Evolutionary conservation across 2,888 invertebrate species (phyloP).

Genomic region (Patella depressa): DNA sequence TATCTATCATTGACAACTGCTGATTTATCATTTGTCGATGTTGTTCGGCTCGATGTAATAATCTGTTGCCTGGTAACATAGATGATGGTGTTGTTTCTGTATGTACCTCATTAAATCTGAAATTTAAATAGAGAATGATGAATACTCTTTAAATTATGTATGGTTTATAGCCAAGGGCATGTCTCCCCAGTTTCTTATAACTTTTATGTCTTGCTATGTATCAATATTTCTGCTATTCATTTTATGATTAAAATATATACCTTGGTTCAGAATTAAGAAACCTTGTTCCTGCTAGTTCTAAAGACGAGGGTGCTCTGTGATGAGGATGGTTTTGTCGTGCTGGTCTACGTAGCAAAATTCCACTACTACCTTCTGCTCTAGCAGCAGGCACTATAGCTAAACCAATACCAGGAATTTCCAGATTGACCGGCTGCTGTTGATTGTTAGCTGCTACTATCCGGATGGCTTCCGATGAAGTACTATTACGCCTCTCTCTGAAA

Average conservation of each 20-base stretch:
- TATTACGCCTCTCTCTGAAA: too few species aligned
- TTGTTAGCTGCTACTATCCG: too few species aligned
- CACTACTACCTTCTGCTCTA: conserved; percentile 13
- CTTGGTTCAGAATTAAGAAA: conserved; percentile 22
- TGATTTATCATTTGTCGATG: conserved; percentile 40
- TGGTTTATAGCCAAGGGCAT: too few species aligned
- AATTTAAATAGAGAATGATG: too few species aligned
- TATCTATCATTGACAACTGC: conserved; percentile 36
- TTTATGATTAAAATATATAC: not conserved
- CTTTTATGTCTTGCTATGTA: not conserved
- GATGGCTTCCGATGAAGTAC: too few species aligned
- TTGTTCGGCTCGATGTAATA: conserved; percentile 44
- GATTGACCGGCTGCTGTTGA: too few species aligned
- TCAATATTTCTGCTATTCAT: too few species aligned
- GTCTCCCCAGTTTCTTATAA: too few species aligned
- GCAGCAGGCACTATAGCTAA: conserved; percentile 38
- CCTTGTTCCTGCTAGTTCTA: conserved; percentile 31
- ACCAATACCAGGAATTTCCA: conserved; percentile 52
- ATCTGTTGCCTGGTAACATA: conserved; percentile 41
- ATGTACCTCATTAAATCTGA: too few species aligned
- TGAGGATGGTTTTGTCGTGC: conserved; percentile 16
- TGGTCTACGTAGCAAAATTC: conserved; percentile 12
- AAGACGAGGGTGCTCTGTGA: conserved; percentile 33
- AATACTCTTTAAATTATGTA: too few species aligned
- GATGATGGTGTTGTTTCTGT: not conserved